Evolutionary conservation across 2,113 vertebrate genomes (phyloP), one percentile per base, ranked within the genome.

Genomic region (Thunnus thynnus): DNA sequence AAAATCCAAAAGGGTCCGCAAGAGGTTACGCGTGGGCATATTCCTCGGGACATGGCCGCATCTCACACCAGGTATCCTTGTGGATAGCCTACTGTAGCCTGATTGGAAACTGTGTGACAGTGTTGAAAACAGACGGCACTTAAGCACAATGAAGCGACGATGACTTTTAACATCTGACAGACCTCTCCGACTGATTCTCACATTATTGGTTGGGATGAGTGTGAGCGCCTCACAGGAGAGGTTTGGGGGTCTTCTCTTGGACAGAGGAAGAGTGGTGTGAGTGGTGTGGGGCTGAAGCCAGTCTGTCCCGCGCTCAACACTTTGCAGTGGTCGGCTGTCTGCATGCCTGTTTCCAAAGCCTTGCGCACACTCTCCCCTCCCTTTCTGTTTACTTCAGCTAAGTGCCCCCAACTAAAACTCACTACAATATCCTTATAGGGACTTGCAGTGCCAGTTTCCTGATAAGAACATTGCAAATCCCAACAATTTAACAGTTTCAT

Each of bases 21-120:
- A 36, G 87, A 91, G 89, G 84, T 94, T 48, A 95, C 91, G 90
- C 94, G 94, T 91, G 92, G 88, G 89, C 87, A 88, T 78, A 80
- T 82, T 92, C 89, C 89, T 69, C 93, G 93, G 92, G 93, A 95
- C 95, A 96, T 96, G 91, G 93, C 94, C 88, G 94, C 95, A 95
- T 95, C 91, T 94, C 95, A 91, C 86, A 79, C 78, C 86, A 85
- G 91, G 86, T 91, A 83, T 81, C 85, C 80, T 32, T 11, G 89
- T 72, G 71, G 81, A 90, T 64, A 65, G 68, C 72, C 68, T 80
- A 61, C 84, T 78, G 84, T 54, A 69, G 72, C 7, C 72, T 48
- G 81, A 63, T 80, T 82, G 83, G 41, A 41, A 81, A 60, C 67
- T 85, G 89, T 48, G 56, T 65, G 85, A 72, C 74, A 63, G 52